Evolutionary conservation across 2,113 vertebrate species (phyloP), one percentile per base, ranked within the genome.

Genomic region (Ailurus styani): DNA sequence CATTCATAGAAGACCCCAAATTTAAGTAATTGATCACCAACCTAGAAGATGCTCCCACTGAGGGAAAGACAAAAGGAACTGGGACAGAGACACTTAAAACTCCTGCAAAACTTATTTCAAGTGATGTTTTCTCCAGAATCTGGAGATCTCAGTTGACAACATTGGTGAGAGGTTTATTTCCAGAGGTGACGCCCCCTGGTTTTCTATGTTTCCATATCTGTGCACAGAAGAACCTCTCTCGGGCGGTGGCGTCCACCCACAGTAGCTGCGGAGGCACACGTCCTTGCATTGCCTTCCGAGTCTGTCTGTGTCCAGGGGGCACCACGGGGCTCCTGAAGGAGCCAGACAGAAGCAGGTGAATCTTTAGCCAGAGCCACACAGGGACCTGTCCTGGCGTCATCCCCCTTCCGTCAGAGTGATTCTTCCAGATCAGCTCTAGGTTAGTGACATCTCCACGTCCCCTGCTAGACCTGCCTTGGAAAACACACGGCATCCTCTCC

Each of bases 401-500:
- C 52, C 21, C 18, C 13, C 7, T 18, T 91, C 78, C 15, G 34
- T 70, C 34, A 6, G 0, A 20, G 45, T 9, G 21, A 7, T 12
- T 70, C 68, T 14, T 45, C 37, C 20, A 0, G 0, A 21, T 27
- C 17, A 70, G 6, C 9, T 6, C 3, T 15, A 0, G 3, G 5
- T 23, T 1, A 20, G 21, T 5, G 1, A 15, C 1, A 1, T 0
- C 3, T 45, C 57, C 14, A 6, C 0, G 11, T 15, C 40, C 66
- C 37, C 37, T 20, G 34, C 73, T 5, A 9, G 79, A 14, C 5
- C 40, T 25, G 27, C 0, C 31, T 72, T 27, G 6, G 64, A 50
- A 14, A 81, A 20, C 29, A 2, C 29, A 21, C 0, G 5, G 31
- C 5, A 1, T n/a, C 11, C 45, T 45, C 89, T 66, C 31, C 57